Conservation (phyloP, 2,113 vertebrate genomes). For the rabbit (Oryctolagus cuniculus) region DNA sequence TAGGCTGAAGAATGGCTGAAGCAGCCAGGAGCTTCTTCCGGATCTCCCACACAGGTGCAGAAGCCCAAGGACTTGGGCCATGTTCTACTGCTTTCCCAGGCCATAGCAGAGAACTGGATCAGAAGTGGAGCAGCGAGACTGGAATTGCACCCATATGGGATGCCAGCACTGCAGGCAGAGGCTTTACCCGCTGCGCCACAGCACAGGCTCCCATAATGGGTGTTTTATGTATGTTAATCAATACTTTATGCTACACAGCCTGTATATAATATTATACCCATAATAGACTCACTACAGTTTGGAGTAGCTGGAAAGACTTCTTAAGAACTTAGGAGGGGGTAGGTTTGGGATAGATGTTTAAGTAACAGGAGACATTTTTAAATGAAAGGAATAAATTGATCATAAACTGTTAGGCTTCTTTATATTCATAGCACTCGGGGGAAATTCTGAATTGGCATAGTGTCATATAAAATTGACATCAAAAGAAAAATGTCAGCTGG, state of each 20-base stretch:
- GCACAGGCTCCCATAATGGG: no score
- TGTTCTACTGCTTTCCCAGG: no score
- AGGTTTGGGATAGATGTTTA: constrained; percentile 26
- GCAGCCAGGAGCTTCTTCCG: no score
- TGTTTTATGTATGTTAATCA: background rate
- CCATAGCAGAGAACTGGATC: no score
- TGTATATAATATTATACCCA: background rate
- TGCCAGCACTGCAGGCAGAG: no score
- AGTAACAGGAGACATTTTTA: constrained; percentile 58
- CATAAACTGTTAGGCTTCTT: background rate
- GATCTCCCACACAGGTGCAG: no score
- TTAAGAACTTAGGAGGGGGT: background rate
- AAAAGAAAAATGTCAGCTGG: constrained; percentile 20
- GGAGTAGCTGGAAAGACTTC: constrained; percentile 1
- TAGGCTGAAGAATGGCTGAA: no score
- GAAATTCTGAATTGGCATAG: constrained; percentile 35
- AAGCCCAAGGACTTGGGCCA: no score
- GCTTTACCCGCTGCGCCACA: no score
- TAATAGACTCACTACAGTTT: background rate
- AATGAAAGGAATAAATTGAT: constrained; percentile 54
- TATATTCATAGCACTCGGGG: background rate
- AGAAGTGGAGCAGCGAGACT: no score
- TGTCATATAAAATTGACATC: background rate
- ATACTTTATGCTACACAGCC: background rate
- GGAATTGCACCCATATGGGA: no score